phyloP scores from a whole-genome alignment of 2,888 invertebrate species.

The Bombylius major region DNA sequence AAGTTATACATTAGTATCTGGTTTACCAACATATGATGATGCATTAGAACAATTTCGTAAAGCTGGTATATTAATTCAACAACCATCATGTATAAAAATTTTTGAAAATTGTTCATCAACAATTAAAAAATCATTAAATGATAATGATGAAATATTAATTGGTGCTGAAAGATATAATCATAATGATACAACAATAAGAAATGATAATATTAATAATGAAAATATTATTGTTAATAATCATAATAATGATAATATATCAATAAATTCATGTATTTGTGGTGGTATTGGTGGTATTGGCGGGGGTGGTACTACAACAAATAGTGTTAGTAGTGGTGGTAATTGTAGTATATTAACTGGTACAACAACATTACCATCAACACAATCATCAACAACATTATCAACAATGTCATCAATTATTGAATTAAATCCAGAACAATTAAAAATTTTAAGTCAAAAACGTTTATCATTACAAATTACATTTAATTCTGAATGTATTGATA shows the following conservation, averaged over 20 bases:
- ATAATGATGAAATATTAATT: background rate
- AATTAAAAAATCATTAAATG: background rate
- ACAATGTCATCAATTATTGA: slow-evolving; percentile 25
- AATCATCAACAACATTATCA: background rate
- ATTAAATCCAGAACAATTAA: slow-evolving; percentile 32
- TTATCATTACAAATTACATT: slow-evolving; percentile 34
- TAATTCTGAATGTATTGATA: slow-evolving; percentile 16
- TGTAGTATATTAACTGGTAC: background rate
- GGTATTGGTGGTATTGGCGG: slow-evolving; percentile 16
- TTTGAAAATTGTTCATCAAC: slow-evolving; percentile 22
- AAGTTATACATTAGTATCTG: slow-evolving; percentile 51
- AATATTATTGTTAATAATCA: background rate
- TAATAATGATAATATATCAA: slow-evolving; percentile 23
- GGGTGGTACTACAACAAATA: background rate
- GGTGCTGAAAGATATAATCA: background rate
- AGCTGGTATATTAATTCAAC: slow-evolving; percentile 32
- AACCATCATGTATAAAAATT: slow-evolving; percentile 28
- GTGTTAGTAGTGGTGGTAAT: background rate
- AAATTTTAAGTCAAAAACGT: slow-evolving; percentile 31
- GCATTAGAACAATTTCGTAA: slow-evolving; percentile 46
- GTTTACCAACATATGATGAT: slow-evolving; percentile 49
- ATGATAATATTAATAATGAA: background rate
- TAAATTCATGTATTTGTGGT: slow-evolving; percentile 27
- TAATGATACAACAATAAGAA: background rate
- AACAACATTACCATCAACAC: background rate